Evolutionary conservation across 2,113 vertebrate genomes (phyloP), one percentile per base, ranked within the genome.

Genomic region (Eulacestoma nigropectus): DNA sequence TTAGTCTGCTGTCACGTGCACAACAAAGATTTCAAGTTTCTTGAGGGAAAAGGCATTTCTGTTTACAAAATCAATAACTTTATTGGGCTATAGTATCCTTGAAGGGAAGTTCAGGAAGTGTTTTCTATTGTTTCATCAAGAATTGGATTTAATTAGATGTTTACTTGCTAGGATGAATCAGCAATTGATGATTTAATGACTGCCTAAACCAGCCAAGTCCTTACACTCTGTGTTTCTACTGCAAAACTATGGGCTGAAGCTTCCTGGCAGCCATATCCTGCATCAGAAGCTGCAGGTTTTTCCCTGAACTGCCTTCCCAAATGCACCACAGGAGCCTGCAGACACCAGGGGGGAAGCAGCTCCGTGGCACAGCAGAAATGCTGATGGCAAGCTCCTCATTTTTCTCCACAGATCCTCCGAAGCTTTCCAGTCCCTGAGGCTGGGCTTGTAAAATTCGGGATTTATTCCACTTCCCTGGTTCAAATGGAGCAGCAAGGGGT

Each of bases 1-100:
- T 15, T 57, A 30, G 17, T 10, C 41, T 67, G 32, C n/a, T 59
- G 12, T 8, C 63, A 84, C 0, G 0, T 3, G 19, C n/a, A 39
- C 30, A 19, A 29, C 37, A 67, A 41, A 11, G 62, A 55, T 59
- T 63, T 57, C 30, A 33, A 6, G 5, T n/a, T 77, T 65, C n/a
- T 22, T 32, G 7, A 26, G 32, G 32, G 10, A 26, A 80, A 85
- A 84, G 44, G 25, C 13, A 23, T 41, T 78, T 42, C 42, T 74
- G 42, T 53, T 49, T 30, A 76, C 32, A 74, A 75, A 85, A 70
- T 5, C 4, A 68, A 0, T 14, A 17, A 53, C 44, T 83, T 56
- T 56, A 60, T 23, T 30, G 33, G 53, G 49, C 57, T 53, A 4
- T 6, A 16, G 64, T 39, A 64, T 27, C 47, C 17, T 33, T 27